phyloP scores from a whole-genome alignment of 2,888 invertebrate genomes.

The Melipona beecheii region DNA sequence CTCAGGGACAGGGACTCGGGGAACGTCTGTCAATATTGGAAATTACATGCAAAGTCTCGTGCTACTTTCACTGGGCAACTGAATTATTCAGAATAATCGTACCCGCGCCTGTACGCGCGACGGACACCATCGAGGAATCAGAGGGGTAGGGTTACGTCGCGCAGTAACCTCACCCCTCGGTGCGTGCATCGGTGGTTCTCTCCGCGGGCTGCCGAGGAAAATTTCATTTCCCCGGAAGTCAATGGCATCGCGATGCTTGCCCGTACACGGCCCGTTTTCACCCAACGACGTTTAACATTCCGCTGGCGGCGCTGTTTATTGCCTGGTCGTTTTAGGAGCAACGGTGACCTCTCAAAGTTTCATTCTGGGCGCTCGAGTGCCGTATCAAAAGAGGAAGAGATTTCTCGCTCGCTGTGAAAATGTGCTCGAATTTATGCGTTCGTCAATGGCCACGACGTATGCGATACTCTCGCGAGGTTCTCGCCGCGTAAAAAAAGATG shows the following conservation, averaged over 20 bases:
- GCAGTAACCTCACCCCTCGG: neutral
- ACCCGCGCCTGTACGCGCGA: neutral
- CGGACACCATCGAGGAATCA: constrained; percentile 12
- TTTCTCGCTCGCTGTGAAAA: neutral
- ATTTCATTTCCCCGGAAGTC: constrained; percentile 24
- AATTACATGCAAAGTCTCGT: constrained; percentile 61
- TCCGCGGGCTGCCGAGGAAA: neutral
- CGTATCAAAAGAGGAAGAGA: neutral
- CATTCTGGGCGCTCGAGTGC: neutral
- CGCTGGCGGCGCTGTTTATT: neutral
- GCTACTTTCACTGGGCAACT: constrained; percentile 60
- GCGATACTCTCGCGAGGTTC: neutral
- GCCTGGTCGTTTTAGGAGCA: neutral
- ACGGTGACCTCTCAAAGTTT: neutral
- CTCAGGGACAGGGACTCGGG: constrained; percentile 41
- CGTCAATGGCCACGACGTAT: neutral
- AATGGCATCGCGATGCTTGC: neutral
- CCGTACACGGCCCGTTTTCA: neutral
- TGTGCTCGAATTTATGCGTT: neutral
- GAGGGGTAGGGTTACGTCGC: neutral
- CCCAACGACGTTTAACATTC: neutral
- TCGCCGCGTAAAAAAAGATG: neutral
- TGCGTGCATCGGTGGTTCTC: neutral
- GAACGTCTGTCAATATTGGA: constrained; percentile 71
- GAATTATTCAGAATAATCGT: constrained; percentile 64